Conservation (phyloP, 2,888 invertebrate genomes). For the Drosophila nr. medialis region DNA sequence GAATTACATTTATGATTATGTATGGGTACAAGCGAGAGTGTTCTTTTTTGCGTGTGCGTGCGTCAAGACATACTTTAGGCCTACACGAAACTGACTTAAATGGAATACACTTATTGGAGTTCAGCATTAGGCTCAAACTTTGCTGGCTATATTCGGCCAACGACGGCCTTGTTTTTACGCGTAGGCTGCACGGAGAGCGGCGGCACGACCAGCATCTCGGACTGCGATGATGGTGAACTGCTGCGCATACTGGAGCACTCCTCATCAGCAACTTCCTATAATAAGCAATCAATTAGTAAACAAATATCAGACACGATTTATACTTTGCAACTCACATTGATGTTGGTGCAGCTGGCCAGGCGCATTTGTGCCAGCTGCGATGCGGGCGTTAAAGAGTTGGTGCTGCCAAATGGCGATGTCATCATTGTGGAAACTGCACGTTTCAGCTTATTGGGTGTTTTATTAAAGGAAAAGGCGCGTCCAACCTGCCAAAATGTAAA, state of each 20-base stretch:
- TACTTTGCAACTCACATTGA: conserved; percentile 87
- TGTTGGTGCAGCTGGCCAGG: conserved; percentile 93
- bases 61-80: conserved; percentile 32
- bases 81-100: conserved; percentile 46
- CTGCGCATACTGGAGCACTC: conserved; percentile 79
- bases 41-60: conserved; percentile 13
- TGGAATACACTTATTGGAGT: conserved; percentile 65
- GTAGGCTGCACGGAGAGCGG: conserved; percentile 94
- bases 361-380: conserved; percentile 94
- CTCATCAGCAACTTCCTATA: conserved; percentile 90
- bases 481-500: conserved; percentile 87
- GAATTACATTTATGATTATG: conserved; percentile 28
- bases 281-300: conserved; percentile 35
- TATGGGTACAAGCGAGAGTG: conserved; percentile 43
- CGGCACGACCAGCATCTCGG: conserved; percentile 88
- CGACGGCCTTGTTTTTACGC: conserved; percentile 90
- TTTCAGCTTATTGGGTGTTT: conserved; percentile 96
- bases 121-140: conserved; percentile 22
- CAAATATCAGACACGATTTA: neutral
- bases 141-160: conserved; percentile 85
- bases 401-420: conserved; percentile 94
- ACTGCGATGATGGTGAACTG: conserved; percentile 85
- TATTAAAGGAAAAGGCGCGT: conserved; percentile 97
- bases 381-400: conserved; percentile 92
- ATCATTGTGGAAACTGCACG: conserved; percentile 97